Conservation (phyloP, 2,888 invertebrate genomes). For the Lacanobia wlatinum region DNA sequence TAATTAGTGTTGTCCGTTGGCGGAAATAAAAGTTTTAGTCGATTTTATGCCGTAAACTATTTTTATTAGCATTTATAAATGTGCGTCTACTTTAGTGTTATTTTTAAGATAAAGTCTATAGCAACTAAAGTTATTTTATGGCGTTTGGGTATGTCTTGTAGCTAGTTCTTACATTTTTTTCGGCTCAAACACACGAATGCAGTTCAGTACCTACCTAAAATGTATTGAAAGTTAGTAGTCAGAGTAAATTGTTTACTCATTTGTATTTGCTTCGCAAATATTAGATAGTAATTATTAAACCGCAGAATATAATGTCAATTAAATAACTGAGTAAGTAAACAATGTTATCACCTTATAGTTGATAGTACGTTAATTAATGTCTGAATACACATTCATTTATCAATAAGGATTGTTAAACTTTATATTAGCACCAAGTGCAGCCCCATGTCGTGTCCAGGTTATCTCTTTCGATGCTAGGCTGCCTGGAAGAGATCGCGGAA, state of each 20-base stretch:
- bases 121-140: neutral
- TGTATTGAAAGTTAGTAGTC: neutral
- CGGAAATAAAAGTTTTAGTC: slow-evolving; percentile 59
- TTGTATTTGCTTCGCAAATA: slow-evolving; percentile 6
- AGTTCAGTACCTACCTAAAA: neutral
- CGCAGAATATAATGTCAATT: neutral
- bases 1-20: slow-evolving; percentile 66
- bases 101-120: neutral
- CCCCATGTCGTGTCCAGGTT: too few species aligned
- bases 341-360: slow-evolving; percentile 1
- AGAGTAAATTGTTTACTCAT: neutral
- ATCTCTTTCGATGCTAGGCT: too few species aligned
- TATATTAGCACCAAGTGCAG: too few species aligned
- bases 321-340: neutral
- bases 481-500: too few species aligned
- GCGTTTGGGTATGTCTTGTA: neutral
- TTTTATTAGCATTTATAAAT: slow-evolving; percentile 27
- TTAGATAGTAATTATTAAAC: neutral
- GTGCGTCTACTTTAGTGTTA: slow-evolving; percentile 30
- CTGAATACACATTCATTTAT: slow-evolving; percentile 1
- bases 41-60: slow-evolving; percentile 35
- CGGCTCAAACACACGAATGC: too few species aligned
- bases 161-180: neutral
- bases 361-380: neutral
- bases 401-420: neutral